Base-by-base conservation (phyloP, 2,113 vertebrate genomes). In the Gadus macrocephalus region DNA sequence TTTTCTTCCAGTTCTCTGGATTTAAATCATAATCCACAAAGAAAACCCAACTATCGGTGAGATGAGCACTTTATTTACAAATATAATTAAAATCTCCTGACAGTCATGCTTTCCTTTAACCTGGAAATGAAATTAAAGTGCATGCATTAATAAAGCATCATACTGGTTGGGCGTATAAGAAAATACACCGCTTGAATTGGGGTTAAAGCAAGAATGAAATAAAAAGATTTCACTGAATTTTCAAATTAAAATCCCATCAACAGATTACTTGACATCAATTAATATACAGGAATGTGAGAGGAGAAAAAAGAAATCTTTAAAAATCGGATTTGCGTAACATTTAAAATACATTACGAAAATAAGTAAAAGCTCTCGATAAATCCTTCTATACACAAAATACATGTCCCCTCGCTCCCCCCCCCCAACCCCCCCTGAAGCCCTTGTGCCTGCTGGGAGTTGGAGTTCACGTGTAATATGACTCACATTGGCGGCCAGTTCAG, bases 81-180 rank as follows among this genome's bases (percentile, higher is more conserved):
- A 99, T 96, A 96, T 96, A 97, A 94, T 95, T 97, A 95, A 97
- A 97, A 97, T 94, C 95, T 96, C 94, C 95, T 95, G 95, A 98
- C 94, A 95, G 92, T 92, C 95, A 95, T 95, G 95, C 95, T 94
- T 94, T 92, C 91, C 91, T 92, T 91, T 87, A 89, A 92, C 83
- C 86, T 87, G 87, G 81, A 91, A 94, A 94, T 73, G 91, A 94
- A 95, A 92, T 93, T 95, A 96, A 98, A 97, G 96, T 96, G 96
- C 96, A 98, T 98, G 96, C 96, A 96, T 94, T 94, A 95, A 94
- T 95, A 95, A 96, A 96, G 95, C 94, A 93, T 95, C 93, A 86
- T 91, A 91, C 88, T 89, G 86, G 69, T 95, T 85, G 78, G 82
- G 85, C 88, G 85, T 91, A 89, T 94, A 95, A 96, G 92, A 97